These are phyloP conservation scores for Corella eumyota DNA, from an alignment of 23 tunicate species.

Conservation along the genomic window DNA sequence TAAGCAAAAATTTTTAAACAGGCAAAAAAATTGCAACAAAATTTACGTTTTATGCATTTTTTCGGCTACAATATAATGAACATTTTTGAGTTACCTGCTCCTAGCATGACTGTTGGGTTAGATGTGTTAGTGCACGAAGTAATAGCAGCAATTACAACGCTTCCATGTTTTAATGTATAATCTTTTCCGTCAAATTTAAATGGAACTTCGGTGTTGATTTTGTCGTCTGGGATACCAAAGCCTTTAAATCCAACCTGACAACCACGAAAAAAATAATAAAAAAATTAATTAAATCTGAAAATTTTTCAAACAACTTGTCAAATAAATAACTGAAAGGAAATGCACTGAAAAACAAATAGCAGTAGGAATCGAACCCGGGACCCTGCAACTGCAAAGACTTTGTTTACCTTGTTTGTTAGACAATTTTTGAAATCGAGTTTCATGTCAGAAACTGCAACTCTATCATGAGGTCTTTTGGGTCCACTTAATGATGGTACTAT, in stretches of 20 bases:
- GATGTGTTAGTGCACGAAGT: conserved; percentile 90
- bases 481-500: conserved; percentile 93
- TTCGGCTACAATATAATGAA: no score
- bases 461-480: conserved; percentile 94
- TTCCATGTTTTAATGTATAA: conserved; percentile 59
- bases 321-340: no score
- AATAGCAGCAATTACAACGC: conserved; percentile 92
- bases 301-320: no score
- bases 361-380: no score
- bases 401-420: conserved; percentile 44
- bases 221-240: conserved; percentile 57
- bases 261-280: no score
- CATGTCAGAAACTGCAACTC: conserved; percentile 85
- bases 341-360: no score
- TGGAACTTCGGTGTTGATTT: conserved; percentile 9
- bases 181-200: conserved; percentile 46
- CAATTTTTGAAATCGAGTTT: conserved; percentile 59
- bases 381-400: neutral
- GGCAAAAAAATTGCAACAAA: neutral
- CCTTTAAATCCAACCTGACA: conserved; percentile 92
- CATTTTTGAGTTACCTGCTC: conserved; percentile 52
- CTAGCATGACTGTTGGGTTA: conserved; percentile 98
- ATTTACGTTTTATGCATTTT: neutral
- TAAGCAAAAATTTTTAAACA: neutral
- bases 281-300: no score